Percentiles rank a stretch among this genome's conserved stretches.
phyloP scores from a whole-genome alignment of 2,797 vertebrate genomes.

The Thalassophryne amazonica region DNA sequence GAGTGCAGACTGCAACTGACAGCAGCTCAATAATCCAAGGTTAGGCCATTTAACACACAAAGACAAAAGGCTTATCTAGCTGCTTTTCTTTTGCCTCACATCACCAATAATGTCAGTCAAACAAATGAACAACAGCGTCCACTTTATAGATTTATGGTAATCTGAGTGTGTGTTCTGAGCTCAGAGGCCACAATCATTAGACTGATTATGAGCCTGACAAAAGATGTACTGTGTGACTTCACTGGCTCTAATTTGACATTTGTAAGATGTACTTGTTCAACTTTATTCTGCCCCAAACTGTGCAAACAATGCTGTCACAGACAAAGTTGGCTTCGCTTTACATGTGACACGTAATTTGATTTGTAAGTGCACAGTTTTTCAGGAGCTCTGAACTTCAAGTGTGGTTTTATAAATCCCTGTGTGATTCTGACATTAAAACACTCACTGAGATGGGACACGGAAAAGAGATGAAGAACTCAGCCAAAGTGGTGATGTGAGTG shows the following conservation, averaged over 20 bases:
- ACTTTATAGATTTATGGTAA: conserved; percentile 75
- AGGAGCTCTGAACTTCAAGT: conserved; percentile 45
- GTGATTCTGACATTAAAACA: conserved; percentile 28
- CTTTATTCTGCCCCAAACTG: neutral
- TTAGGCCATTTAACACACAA: conserved; percentile 66
- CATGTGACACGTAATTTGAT: conserved; percentile 24
- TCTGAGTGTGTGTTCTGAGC: conserved; percentile 24
- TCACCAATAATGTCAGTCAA: conserved; percentile 51
- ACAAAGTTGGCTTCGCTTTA: conserved; percentile 24
- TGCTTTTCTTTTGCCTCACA: conserved; percentile 57
- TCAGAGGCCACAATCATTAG: conserved; percentile 9
- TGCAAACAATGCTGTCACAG: neutral
- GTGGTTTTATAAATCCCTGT: conserved; percentile 47
- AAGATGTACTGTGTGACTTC: neutral
- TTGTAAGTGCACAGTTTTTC: conserved; percentile 16
- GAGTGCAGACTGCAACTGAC: conserved; percentile 41
- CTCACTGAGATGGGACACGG: conserved; percentile 6
- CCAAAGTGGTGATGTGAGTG: too few relatives aligned
- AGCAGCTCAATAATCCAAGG: conserved; percentile 71
- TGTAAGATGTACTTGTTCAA: neutral
- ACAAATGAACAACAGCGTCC: conserved; percentile 55
- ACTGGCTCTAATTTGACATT: neutral
- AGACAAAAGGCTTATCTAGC: conserved; percentile 73
- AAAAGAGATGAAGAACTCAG: conserved; percentile 16
- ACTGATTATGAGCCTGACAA: conserved; percentile 11